Base-by-base conservation (phyloP, 2,797 vertebrate species). In the Sebastes melanostomus region DNA sequence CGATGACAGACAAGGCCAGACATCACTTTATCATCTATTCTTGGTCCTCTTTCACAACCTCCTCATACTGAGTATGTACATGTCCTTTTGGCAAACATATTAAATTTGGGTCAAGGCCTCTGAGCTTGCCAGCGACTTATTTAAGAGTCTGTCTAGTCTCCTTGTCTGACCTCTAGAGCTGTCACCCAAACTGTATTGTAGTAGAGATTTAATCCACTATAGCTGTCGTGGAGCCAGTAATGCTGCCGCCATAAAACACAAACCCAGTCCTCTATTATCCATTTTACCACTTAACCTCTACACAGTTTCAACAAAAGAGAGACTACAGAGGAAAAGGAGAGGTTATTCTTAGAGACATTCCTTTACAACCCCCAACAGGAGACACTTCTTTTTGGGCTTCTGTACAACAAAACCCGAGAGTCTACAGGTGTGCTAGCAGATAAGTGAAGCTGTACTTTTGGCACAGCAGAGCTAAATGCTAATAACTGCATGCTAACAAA, bases 111-210 rank as follows among this genome's bases (percentile, higher is more conserved):
- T 92, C 86, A 84, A 82, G 78, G 66, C 80, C 68, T 77, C 75
- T 85, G 72, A 79, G 61, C 65, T 69, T 86, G 84, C 84, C 77
- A 85, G 71, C 67, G 29, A 34, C 54, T 73, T 56, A 82, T 83
- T 85, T 75, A 86, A 81, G 62, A 79, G 58, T 82, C 71, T 72
- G 79, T 83, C 75, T 71, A 46, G 36, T 89, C 16, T 84, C 89
- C 90, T 85, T 88, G 78, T 82, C 81, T 86, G 90, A 88, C 88
- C 86, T 88, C 85, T 74, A 62, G 11, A 85, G 78, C 83, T 89
- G 89, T 88, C 83, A 81, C 32, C 82, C 66, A 73, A 76, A 89
- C 79, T 85, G 83, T 67, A 73, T 87, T 85, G 66, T 84, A 78
- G 84, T 82, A 20, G 72, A 82, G 73, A 88, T 86, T 79, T 81